Base-by-base conservation (phyloP, 2,888 invertebrate genomes). In the Meteorus cinctellus region DNA sequence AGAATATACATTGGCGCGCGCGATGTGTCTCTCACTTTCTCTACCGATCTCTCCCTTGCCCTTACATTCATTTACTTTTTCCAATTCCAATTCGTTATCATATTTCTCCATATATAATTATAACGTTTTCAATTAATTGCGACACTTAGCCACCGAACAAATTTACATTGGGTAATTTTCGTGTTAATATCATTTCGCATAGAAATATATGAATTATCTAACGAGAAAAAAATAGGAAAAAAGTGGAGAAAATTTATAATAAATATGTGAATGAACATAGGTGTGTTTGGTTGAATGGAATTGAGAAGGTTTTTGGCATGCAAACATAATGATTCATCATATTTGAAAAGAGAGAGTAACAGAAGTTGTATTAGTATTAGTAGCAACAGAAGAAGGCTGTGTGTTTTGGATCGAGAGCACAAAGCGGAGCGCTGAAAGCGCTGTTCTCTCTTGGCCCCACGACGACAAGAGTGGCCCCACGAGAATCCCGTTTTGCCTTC, bases 401-500 rank as follows among this genome's bases (percentile, higher is more conserved):
- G 19, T 24, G 24, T 27, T 67, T 27, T 45, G 48, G 67, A 67
- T 67, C 45, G 48, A 69, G 55, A 55, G 51, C 51, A 69, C 31
- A 55, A 69, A 69, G 31, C 51, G 55, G 69, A 69, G 51, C 51
- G 24, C 55, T 55, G 36, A 65, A 65, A 34, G 36, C 36, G 19
- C 65, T 65, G 19, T 36, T 65, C 36, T 68, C 73, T 24, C 74
- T 69, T 6, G 31, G 29, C 63, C 63, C 63, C 63, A 63, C 29
- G 34, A 63, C 62, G 62, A 62, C 27, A 71, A 62, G 41, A 71
- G 71, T 59, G 41, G 51, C 63, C 65, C 55, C 34, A 48, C n/a
- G 45, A 71, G 72, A 63, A 72, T 72, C 72, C 72, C 71, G 72
- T 74, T 68, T 73, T 62, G 66, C 75, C 74, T 71, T 72, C 70